These are phyloP conservation scores for Hydrochoerus hydrochaeris DNA, from an alignment of 2,113 vertebrate genomes.

Conservation along the genomic window DNA sequence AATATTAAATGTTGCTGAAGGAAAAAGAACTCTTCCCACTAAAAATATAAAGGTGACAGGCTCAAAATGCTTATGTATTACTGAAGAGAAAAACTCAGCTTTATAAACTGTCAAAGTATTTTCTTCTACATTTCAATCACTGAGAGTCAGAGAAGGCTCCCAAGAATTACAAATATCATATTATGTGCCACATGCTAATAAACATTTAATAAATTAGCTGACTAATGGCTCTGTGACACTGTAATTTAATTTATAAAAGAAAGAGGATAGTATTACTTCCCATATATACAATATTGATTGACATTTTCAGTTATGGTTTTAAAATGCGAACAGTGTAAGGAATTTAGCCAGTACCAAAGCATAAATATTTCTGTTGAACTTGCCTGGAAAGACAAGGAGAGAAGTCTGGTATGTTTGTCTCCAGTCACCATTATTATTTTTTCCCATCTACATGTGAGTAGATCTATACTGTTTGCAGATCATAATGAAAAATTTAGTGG, in stretches of 20 bases:
- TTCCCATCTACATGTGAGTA: neutral
- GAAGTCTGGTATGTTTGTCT: neutral
- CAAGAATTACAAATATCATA: neutral
- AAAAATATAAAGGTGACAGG: neutral
- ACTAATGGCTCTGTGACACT: neutral
- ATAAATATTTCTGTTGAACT: neutral
- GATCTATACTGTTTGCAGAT: slow-evolving; percentile 18
- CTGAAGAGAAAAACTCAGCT: slow-evolving; percentile 35
- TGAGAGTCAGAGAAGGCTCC: neutral
- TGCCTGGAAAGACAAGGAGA: slow-evolving; percentile 20
- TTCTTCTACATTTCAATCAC: neutral
- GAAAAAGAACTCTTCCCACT: slow-evolving; percentile 20
- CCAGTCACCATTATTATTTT: neutral
- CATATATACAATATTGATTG: neutral
- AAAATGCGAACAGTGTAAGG: slow-evolving; percentile 13
- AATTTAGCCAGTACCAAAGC: slow-evolving; percentile 38
- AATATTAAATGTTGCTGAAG: slow-evolving; percentile 35
- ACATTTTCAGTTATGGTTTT: slow-evolving; percentile 54
- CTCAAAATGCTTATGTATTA: neutral
- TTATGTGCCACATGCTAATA: neutral
- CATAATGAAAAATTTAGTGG: slow-evolving; percentile 20
- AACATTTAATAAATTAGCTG: slow-evolving; percentile 37
- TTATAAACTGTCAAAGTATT: slow-evolving; percentile 1
- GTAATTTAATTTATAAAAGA: slow-evolving; percentile 42
- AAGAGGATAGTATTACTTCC: slow-evolving; percentile 25